Base-by-base conservation (phyloP, 2,113 vertebrate species). In the Abramis brama region DNA sequence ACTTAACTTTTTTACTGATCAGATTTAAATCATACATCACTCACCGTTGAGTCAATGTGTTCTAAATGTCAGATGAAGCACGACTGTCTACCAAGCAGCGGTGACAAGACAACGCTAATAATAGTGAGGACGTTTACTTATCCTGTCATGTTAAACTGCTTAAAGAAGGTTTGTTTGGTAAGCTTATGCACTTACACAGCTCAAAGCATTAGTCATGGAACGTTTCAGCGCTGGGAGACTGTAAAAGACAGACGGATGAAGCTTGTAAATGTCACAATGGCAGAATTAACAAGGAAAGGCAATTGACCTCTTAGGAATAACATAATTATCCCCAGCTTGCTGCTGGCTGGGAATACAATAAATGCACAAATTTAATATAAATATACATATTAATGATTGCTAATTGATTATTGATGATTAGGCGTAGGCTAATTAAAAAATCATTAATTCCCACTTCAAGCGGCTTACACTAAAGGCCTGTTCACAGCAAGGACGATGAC, bases 151-250 rank as follows among this genome's bases (percentile, higher is more conserved):
- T 39, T 80, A 71, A 68, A 85, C 45, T 52, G 45, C 83, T 78
- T 77, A 68, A 66, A 39, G 36, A 80, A 60, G 62, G 33, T 79
- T 30, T 39, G 66, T 83, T 83, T 86, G 76, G 50, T 57, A 85
- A 85, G 50, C 64, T n/a, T 27, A n/a, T 43, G 50, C 25, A 15
- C 55, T 71, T 57, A 83, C 81, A 52, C 33, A 45, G 81, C 50
- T 80, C 84, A 79, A 68, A 36, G 60, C 30, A 39, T 79, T 47
- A 33, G 57, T 84, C 57, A 79, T 30, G 47, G 19, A 55, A 15
- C 33, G 19, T 43, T 79, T 23, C 12, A 6, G 23, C 1, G 2
- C 77, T 80, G 13, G 47, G 47, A 64, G 55, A 9, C 55, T 23
- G 52, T 0, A 73, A 59, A 25, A 73, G 47, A 70, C 27, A 27